Percentiles rank a stretch among this genome's conserved stretches.
Conservation (phyloP, 1,140 invertebrate species). For the Drosophila lowei region DNA sequence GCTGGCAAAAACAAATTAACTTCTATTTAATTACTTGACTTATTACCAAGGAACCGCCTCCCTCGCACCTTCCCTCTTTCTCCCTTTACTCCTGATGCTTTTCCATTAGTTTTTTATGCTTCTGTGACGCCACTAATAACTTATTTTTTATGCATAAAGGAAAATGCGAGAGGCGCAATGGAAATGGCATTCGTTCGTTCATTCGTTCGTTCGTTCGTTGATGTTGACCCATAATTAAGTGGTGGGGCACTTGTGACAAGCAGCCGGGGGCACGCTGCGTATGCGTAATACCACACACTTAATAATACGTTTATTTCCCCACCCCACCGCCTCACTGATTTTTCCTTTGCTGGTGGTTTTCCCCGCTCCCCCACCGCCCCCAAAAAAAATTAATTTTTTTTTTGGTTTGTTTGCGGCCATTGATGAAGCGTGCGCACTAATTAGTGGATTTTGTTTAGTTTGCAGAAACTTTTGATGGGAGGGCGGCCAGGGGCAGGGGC, state of each 20-base stretch:
- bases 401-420: conserved; percentile 24
- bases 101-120: conserved; percentile 53
- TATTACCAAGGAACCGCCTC: conserved; percentile 5
- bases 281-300: conserved; percentile 47
- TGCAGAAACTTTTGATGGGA: conserved; percentile 53
- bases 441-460: conserved; percentile 71
- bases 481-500: not conserved
- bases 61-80: not conserved
- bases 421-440: conserved; percentile 59
- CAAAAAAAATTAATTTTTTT: conserved; percentile 11
- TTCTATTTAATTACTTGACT: conserved; percentile 71
- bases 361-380: not conserved
- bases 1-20: conserved; percentile 57
- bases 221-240: conserved; percentile 36
- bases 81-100: conserved; percentile 23
- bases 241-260: conserved; percentile 7
- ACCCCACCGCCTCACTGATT: conserved; percentile 4
- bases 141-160: conserved; percentile 35
- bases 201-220: conserved; percentile 7
- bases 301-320: conserved; percentile 36
- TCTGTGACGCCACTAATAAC: conserved; percentile 52
- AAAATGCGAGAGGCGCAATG: conserved; percentile 18
- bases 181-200: no score
- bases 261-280: conserved; percentile 28
- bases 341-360: conserved; percentile 2